phyloP scores from a whole-genome alignment of 2,888 invertebrate species.

The Acanthosepion lycidas region DNA sequence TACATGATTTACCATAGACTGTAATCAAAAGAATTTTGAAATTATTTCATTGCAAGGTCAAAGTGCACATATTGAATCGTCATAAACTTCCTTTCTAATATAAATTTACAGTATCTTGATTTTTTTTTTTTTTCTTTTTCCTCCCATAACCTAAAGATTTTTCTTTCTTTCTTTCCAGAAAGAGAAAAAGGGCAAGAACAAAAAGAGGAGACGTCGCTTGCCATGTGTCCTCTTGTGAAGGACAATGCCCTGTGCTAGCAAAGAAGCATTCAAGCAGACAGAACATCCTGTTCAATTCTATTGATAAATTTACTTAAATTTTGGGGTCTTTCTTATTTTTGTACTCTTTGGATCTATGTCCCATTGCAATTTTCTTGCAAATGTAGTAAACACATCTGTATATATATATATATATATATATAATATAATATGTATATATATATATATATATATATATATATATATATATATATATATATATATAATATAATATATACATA shows the following conservation, averaged over 20 bases:
- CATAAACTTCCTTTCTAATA: too few species aligned
- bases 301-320: conserved; percentile 47
- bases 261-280: conserved; percentile 1
- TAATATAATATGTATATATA: too few species aligned
- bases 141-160: too few species aligned
- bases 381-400: conserved; percentile 35
- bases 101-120: neutral
- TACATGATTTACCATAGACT: too few species aligned
- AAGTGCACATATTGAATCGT: too few species aligned
- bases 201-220: conserved; percentile 56
- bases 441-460: conserved; percentile 24
- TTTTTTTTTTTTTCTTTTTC: neutral
- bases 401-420: neutral
- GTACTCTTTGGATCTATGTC: conserved; percentile 46
- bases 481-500: neutral
- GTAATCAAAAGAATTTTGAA: too few species aligned
- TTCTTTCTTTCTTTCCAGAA: conserved; percentile 62
- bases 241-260: conserved; percentile 17
- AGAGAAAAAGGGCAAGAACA: conserved; percentile 72
- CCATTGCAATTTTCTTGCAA: conserved; percentile 43
- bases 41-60: too few species aligned
- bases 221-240: conserved; percentile 44
- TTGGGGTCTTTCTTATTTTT: conserved; percentile 48
- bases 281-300: conserved; percentile 24
- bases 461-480: neutral